These are phyloP conservation scores for Aegithalos caudatus DNA, from an alignment of 2,113 vertebrate genomes.

Conservation along the genomic window DNA sequence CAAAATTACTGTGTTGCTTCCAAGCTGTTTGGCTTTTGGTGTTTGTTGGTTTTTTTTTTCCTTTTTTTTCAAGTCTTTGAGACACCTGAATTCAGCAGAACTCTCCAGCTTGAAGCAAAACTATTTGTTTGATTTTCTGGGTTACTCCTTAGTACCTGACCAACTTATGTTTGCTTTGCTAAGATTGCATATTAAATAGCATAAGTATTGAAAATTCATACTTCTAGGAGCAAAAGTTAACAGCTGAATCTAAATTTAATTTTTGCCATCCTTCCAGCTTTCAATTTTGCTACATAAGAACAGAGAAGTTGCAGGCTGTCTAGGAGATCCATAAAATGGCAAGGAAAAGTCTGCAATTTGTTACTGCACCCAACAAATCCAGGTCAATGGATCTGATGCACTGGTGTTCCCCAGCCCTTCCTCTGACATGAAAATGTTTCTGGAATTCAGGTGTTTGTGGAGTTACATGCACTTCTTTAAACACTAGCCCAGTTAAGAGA, in stretches of 20 bases:
- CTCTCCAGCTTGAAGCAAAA: background rate
- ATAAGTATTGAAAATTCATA: background rate
- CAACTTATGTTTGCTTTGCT: background rate
- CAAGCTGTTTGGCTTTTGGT: background rate
- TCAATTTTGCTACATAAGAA: background rate
- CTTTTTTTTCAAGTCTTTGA: background rate
- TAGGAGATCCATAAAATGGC: background rate
- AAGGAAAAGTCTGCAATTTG: background rate
- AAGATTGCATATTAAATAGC: background rate
- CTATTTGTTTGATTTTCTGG: background rate
- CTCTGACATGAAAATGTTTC: background rate
- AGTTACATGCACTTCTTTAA: background rate
- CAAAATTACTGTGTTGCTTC: background rate
- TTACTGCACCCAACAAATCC: fast-evolving
- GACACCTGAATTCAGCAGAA: background rate
- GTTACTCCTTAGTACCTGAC: background rate
- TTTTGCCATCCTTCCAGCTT: background rate
- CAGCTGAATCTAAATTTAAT: background rate
- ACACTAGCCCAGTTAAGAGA: background rate
- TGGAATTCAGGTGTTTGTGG: background rate
- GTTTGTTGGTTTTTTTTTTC: background rate
- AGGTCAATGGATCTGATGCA: background rate
- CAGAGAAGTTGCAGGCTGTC: background rate
- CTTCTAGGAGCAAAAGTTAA: background rate
- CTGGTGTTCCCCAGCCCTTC: background rate